Base-by-base conservation (phyloP, 2,113 vertebrate genomes). In the Takifugu flavidus region DNA sequence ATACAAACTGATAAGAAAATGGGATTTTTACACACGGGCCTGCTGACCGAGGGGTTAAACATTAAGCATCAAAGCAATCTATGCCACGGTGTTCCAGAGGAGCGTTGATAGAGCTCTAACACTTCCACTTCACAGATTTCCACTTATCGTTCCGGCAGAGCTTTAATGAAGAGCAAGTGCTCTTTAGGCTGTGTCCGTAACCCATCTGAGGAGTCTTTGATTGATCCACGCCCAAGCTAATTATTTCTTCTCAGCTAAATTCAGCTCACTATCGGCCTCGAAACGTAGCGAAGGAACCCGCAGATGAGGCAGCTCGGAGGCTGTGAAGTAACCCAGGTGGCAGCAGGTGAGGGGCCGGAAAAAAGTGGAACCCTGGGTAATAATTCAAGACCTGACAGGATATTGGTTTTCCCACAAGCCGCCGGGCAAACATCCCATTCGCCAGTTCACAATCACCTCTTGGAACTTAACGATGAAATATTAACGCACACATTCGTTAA, bases 1-100 rank as follows among this genome's bases (percentile, higher is more conserved):
- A 13, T 49, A 28, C 49, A 60, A 53, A 64, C 53, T 59, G 78
- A 83, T 68, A 75, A 77, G 65, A 73, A 80, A 65, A 59, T 39
- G n/a, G 46, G 45, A 59, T 72, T 72, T 76, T 76, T 77, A 62
- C 53, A 65, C 57, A 65, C 49, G 7, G 42, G 25, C 10, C 29
- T 1, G 59, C 25, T 25, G 54, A 64, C 25, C 25, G 63, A 68
- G 65, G 56, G 64, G 77, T 82, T 79, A 80, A 66, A 80, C 65
- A 74, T 82, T 72, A 74, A 71, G 53, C 56, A 53, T 63, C 27
- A 29, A 52, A 61, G 26, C n/a, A 49, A 72, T 53, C 49, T 4
- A 8, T 15, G 26, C 11, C 2, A 2, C n/a, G 12, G 20, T 26
- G 27, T 25, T 52, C 5, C 15, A n/a, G 54, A 51, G 50, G 20